Evolutionary conservation across 1,140 invertebrate genomes (phyloP).

Genomic region (Achroia grisella): DNA sequence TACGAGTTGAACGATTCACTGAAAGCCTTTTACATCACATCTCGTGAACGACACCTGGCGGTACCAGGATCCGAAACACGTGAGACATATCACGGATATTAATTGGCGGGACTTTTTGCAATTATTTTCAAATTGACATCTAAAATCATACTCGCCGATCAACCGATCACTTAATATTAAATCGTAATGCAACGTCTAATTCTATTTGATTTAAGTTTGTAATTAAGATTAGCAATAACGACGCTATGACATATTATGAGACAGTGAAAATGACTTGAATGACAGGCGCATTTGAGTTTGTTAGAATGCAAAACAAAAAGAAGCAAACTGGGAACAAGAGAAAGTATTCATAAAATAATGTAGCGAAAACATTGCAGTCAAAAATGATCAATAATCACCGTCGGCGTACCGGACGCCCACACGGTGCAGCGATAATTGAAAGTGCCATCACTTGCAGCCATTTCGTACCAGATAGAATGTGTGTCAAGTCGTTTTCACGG

Average conservation of each 20-base stretch:
- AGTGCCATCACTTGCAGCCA: slow-evolving; percentile 55
- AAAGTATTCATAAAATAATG: slow-evolving; percentile 47
- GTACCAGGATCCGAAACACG: slow-evolving; percentile 59
- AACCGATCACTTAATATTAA: slow-evolving; percentile 24
- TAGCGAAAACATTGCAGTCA: slow-evolving; percentile 47
- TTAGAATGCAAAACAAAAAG: slow-evolving; percentile 44
- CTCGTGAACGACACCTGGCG: slow-evolving; percentile 37
- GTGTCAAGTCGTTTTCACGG: slow-evolving; percentile 62
- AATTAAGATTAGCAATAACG: slow-evolving; percentile 49
- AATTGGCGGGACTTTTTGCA: slow-evolving; percentile 40
- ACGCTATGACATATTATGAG: slow-evolving; percentile 41
- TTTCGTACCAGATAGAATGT: slow-evolving; percentile 54
- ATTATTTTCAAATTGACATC: slow-evolving; percentile 30
- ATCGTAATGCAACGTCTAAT: slow-evolving; percentile 45
- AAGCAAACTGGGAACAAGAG: slow-evolving; percentile 42
- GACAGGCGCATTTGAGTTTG: slow-evolving; percentile 48
- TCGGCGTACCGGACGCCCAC: slow-evolving; percentile 20
- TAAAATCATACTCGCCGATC: slow-evolving; percentile 28
- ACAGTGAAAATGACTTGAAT: slow-evolving; percentile 52
- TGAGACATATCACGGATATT: slow-evolving; percentile 23
- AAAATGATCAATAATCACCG: slow-evolving; percentile 41
- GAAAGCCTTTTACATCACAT: slow-evolving; percentile 67
- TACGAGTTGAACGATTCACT: slow-evolving; percentile 51
- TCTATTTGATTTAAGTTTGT: slow-evolving; percentile 40
- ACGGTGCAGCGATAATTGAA: slow-evolving; percentile 63